Evolutionary conservation across 37 sponge, comb jelly and placozoan species (phyloP), one percentile per base, ranked within the genome.

Genomic region (Cliona cf. orientalis): DNA sequence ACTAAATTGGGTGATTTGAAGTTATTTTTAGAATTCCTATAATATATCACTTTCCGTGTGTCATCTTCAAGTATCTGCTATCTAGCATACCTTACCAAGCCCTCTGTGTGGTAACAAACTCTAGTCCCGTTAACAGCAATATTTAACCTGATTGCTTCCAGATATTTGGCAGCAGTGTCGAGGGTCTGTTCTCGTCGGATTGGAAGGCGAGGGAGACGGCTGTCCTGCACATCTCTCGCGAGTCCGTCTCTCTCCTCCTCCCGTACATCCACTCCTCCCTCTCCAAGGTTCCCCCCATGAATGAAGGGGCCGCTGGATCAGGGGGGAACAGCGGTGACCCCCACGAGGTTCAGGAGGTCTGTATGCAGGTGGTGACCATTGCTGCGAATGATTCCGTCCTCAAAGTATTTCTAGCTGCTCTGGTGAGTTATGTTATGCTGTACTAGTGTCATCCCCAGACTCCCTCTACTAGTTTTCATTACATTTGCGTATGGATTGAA

Each of bases 331-430:
- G 26, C 4, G 25, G 19, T 22, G 28, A 39, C 28, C 37, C 36
- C 19, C 45, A 28, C 0, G 39, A 6, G 0, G 66, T 79, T 1
- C 79, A 73, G 64, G 63, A 62, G 38, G 80, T 66, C 49, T 79
- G 85, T 35, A 66, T 58, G 43, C 56, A 42, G 1, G 66, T 90
- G 31, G 80, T 84, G 40, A 61, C 71, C 23, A 26, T 73, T 56
- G n/a, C 86, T 14, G 79, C 80, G n/a, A 41, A 38, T 39, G 90
- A 90, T 46, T 77, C 86, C 28, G 90, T 90, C 12, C 72, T 84
- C 35, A 90, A 84, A 39, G 86, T 90, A 34, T 90, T 70, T 46
- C 84, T 90, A 37, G 90, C 90, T 32, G 42, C 90, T 31, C 68
- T 90, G 75, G 90, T 90, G 68, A 84, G 90, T 26, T 21, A 36